Evolutionary conservation across 37 sponge, comb jelly and placozoan genomes (phyloP).

Genomic region (Ianthella basta): DNA sequence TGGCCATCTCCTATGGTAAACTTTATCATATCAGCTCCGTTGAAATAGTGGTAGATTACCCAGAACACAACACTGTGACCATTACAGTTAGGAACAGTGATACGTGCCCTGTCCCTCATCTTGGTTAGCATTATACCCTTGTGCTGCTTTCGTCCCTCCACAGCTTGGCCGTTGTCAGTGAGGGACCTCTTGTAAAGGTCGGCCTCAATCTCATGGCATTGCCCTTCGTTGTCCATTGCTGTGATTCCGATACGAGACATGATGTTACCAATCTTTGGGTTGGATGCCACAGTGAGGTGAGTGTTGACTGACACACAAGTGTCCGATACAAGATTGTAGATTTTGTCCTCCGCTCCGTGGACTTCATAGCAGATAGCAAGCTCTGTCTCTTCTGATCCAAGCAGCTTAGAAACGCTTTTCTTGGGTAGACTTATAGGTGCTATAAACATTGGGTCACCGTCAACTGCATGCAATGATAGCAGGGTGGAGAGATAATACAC

Average conservation of each 20-base stretch:
- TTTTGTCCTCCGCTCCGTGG: slow-evolving; percentile 39
- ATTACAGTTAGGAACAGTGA: slow-evolving; percentile 31
- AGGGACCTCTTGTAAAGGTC: not conserved
- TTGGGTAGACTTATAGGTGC: slow-evolving; percentile 3
- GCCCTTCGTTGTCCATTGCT: slow-evolving; percentile 6
- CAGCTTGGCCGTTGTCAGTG: not conserved
- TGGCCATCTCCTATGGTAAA: not conserved
- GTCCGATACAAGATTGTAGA: slow-evolving; percentile 69
- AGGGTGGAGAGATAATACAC: too few relatives aligned
- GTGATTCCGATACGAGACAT: slow-evolving; percentile 29
- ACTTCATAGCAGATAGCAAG: slow-evolving; percentile 67
- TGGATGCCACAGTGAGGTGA: slow-evolving; percentile 40
- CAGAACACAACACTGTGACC: slow-evolving; percentile 12
- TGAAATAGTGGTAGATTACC: slow-evolving; percentile 6
- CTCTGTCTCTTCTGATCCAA: not conserved
- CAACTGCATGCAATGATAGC: too few relatives aligned
- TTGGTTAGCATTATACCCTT: not conserved
- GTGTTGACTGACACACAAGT: slow-evolving; percentile 67
- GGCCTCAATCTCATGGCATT: not conserved
- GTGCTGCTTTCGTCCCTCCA: not conserved
- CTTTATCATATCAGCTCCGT: slow-evolving; percentile 36
- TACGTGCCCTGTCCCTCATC: slow-evolving; percentile 5
- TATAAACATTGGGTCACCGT: slow-evolving; percentile 29
- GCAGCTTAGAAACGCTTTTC: not conserved
- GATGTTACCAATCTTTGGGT: slow-evolving; percentile 43